phyloP scores from a whole-genome alignment of 2,113 vertebrate genomes.

The Megaceryle maxima region DNA sequence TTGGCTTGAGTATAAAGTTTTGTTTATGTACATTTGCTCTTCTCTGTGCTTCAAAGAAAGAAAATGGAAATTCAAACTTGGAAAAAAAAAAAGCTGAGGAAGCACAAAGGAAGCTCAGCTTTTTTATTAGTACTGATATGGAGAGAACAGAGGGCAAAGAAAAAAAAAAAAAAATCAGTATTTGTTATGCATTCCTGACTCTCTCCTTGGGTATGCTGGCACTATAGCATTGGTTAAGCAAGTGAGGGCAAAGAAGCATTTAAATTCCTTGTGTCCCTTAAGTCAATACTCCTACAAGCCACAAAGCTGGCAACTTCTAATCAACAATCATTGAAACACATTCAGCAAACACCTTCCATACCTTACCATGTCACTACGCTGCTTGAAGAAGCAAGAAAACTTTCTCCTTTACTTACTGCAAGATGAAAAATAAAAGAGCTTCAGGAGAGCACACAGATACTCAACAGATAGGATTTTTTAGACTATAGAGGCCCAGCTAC shows the following conservation, averaged over 20 bases:
- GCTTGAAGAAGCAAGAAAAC: not conserved
- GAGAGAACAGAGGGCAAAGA: not conserved
- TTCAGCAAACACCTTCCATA: not conserved
- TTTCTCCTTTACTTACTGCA: not conserved
- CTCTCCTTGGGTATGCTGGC: not conserved
- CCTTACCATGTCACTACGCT: not conserved
- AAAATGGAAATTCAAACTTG: constrained; percentile 26
- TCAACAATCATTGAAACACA: not conserved
- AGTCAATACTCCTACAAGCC: not conserved
- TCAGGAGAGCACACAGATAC: not conserved
- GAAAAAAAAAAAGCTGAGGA: not conserved
- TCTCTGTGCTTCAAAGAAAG: constrained; percentile 18
- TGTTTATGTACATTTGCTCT: not conserved
- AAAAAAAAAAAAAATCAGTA: not conserved
- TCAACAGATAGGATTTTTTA: not conserved
- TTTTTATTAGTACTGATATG: not conserved
- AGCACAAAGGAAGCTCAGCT: constrained; percentile 16
- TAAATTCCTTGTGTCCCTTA: not conserved
- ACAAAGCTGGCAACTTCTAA: not conserved
- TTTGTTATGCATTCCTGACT: not conserved
- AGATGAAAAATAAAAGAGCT: not conserved
- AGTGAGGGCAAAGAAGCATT: not conserved
- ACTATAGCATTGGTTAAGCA: not conserved
- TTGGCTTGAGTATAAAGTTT: not conserved
- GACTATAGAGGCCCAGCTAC: not conserved